Evolutionary conservation across 2,797 vertebrate species (phyloP).

Genomic region (Spheniscus humboldti): DNA sequence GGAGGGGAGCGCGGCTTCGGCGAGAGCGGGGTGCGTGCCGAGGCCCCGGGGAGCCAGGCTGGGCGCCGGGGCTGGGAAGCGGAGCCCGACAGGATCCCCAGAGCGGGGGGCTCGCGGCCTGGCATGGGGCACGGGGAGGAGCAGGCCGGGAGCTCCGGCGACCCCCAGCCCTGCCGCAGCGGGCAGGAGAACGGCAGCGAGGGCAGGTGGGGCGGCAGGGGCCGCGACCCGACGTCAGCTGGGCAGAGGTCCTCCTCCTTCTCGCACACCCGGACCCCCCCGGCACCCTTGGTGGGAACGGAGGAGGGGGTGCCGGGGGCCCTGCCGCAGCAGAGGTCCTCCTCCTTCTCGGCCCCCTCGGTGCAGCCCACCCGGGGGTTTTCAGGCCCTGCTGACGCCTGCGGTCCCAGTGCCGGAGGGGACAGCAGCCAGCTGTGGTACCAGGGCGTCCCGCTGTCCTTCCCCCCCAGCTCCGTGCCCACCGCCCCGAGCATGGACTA

Average conservation of each 20-base stretch:
- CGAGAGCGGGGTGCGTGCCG: not conserved
- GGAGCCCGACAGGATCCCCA: conserved; percentile 30
- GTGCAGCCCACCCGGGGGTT: not conserved
- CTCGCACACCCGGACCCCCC: conserved; percentile 28
- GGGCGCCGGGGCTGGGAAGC: conserved; percentile 55
- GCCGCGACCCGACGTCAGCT: not conserved
- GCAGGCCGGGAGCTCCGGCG: not conserved
- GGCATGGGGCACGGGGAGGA: not conserved
- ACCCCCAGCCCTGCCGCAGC: not conserved
- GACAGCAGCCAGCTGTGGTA: conserved; percentile 38
- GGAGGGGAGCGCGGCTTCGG: conserved; percentile 23
- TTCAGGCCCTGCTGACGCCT: not conserved
- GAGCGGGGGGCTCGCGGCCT: not conserved
- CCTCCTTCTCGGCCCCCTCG: conserved; percentile 13
- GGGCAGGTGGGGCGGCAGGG: not conserved
- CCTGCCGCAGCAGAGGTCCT: conserved; percentile 41
- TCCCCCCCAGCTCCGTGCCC: not conserved
- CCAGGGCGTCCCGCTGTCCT: conserved; percentile 39
- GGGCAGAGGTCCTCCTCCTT: conserved; percentile 60
- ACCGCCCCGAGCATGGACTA: not conserved
- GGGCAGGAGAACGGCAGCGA: conserved; percentile 26
- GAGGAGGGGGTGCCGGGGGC: conserved; percentile 25
- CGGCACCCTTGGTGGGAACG: not conserved
- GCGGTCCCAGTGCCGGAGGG: not conserved
- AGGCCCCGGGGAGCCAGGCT: conserved; percentile 5